phyloP scores from a whole-genome alignment of 1,140 invertebrate species.

The Aphis craccivora region DNA sequence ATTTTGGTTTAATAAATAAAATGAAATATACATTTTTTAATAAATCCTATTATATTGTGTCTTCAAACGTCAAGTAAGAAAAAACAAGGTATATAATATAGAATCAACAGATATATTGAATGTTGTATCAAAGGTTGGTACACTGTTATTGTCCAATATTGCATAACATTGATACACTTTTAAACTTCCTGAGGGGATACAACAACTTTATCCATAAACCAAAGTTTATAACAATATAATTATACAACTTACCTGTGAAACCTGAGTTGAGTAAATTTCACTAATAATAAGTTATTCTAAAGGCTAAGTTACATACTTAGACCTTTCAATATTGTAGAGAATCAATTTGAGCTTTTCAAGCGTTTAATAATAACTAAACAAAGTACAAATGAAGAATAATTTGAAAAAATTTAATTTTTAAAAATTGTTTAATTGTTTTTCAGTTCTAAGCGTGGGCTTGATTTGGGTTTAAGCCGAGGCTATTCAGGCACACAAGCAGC shows the following conservation, averaged over 20 bases:
- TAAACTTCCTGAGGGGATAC: neutral
- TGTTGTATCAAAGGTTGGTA: neutral
- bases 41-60: neutral
- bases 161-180: slow-evolving; percentile 13
- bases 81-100: neutral
- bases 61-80: neutral
- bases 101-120: neutral
- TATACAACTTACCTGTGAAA: slow-evolving; percentile 13
- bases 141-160: neutral
- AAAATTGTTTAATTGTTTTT: slow-evolving; percentile 61
- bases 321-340: slow-evolving; percentile 1
- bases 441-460: slow-evolving; percentile 81
- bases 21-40: neutral
- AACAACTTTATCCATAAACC: slow-evolving; percentile 12
- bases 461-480: slow-evolving; percentile 82
- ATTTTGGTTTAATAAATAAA: neutral
- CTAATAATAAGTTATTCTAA: neutral
- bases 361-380: neutral
- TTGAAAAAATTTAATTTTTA: neutral
- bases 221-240: slow-evolving; percentile 13
- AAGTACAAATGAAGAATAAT: neutral
- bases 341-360: neutral
- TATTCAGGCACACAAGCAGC: slow-evolving; percentile 88
- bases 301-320: neutral
- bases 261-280: neutral